Evolutionary conservation across 2,797 vertebrate species (phyloP), one percentile per base, ranked within the genome.

Genomic region (Danio kyathit): DNA sequence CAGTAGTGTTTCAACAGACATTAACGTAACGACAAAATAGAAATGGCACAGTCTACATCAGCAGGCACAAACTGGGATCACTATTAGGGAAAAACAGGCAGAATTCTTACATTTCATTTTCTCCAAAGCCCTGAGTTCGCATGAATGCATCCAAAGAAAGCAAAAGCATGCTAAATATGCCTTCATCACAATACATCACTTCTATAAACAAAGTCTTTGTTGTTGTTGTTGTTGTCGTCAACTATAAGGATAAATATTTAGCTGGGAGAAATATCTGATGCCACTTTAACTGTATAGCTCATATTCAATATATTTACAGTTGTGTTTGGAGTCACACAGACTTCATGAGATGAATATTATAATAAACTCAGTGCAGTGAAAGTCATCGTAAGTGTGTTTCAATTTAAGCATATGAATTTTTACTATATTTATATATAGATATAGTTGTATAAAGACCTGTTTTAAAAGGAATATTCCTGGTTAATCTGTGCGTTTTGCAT

Each of bases 61-160:
- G 72, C 77, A 64, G 77, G 77, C 67, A 72, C 67, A 61, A 63
- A 29, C 48, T 64, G 67, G 48, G 52, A 54, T 52, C 11, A 54
- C 67, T 70, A 51, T 21, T 48, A 71, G 56, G 29, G 57, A 14
- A 29, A 6, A 7, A 17, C n/a, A 44, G 21, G 38, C 66, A 8
- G 14, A 46, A 60, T 52, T 75, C 40, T 43, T 44, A 14, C 51
- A 6, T 19, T 5, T 56, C 16, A 40, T 21, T 72, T 44, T 63
- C 48, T 52, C 38, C 16, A 54, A 72, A 79, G 77, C 77, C 77
- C 77, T 79, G 77, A 79, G 77, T 72, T 64, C 60, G 44, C 57
- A 40, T 46, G 41, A 73, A 44, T 5, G 17, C 63, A 59, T 77
- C 14, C 52, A 59, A 59, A 12, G 14, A 67, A 57, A 71, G 61